phyloP scores from a whole-genome alignment of 2,888 invertebrate genomes.

The Torymus tubicola region DNA sequence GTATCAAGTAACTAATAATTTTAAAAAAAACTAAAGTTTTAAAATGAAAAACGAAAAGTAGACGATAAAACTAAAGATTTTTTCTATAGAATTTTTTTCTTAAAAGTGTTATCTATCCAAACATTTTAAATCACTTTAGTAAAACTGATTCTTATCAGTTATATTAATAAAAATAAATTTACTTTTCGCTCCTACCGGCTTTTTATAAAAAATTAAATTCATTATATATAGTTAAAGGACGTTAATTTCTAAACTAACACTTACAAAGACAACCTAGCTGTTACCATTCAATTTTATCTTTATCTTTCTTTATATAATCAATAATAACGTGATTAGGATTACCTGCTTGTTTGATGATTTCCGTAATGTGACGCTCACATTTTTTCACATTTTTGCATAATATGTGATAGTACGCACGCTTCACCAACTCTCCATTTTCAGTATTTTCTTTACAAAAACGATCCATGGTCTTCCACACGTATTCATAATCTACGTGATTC shows the following conservation, averaged over 20 bases:
- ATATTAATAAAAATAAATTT: constrained; percentile 13
- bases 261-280: not conserved
- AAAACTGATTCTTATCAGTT: not conserved
- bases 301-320: constrained; percentile 29
- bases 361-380: constrained; percentile 62
- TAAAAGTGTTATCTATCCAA: not conserved
- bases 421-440: constrained; percentile 55
- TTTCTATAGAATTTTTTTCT: not conserved
- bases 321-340: constrained; percentile 57
- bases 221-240: constrained; percentile 7
- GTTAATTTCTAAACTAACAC: no score
- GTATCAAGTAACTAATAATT: no score
- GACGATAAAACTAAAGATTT: constrained; percentile 20
- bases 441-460: constrained; percentile 47
- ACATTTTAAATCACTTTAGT: not conserved
- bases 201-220: constrained; percentile 19
- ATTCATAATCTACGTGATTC: constrained; percentile 63
- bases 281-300: constrained; percentile 12
- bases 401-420: constrained; percentile 64
- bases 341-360: constrained; percentile 67
- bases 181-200: not conserved
- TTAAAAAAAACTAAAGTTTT: not conserved
- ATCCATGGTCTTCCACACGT: constrained; percentile 63
- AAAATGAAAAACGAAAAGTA: not conserved
- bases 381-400: constrained; percentile 63